Percentiles rank a stretch among this genome's conserved stretches.
Conservation (phyloP, 2,888 invertebrate genomes). For the Nomada ferruginata region DNA sequence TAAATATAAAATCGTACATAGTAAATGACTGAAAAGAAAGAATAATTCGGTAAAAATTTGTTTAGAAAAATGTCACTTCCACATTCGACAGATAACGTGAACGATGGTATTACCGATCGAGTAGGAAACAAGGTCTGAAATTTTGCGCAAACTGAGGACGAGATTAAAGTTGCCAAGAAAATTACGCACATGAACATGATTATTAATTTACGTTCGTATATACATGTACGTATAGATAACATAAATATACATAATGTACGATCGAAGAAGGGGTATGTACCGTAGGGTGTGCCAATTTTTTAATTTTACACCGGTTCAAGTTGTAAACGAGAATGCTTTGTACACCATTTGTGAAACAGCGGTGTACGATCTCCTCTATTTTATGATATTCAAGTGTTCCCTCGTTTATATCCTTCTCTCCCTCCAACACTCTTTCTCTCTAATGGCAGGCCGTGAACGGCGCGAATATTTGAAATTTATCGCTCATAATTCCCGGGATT, state of each 20-base stretch:
- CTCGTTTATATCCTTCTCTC: not conserved
- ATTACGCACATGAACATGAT: conserved; percentile 2
- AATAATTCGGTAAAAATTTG: too few relatives aligned
- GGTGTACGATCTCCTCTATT: not conserved
- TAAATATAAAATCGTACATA: conserved; percentile 3
- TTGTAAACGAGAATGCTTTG: not conserved
- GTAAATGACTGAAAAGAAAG: too few relatives aligned
- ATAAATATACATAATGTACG: conserved; percentile 3
- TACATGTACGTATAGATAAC: not conserved
- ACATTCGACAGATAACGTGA: not conserved
- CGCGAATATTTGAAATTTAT: too few relatives aligned
- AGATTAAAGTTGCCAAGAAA: conserved; percentile 3
- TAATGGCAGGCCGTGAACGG: too few relatives aligned
- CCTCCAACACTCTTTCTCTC: too few relatives aligned
- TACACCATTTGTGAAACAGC: conserved; percentile 1
- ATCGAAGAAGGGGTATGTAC: not conserved
- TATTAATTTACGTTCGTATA: conserved; percentile 17
- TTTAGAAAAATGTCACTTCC: not conserved
- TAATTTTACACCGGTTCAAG: conserved; percentile 9
- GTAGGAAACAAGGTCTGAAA: not conserved
- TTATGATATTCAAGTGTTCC: not conserved
- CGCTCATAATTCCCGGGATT: not conserved
- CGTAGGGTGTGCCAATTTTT: conserved; percentile 18
- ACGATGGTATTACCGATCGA: not conserved
- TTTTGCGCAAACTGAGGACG: conserved; percentile 1